Conservation (phyloP, 2,113 vertebrate species). For the Nycticebus coucang region DNA sequence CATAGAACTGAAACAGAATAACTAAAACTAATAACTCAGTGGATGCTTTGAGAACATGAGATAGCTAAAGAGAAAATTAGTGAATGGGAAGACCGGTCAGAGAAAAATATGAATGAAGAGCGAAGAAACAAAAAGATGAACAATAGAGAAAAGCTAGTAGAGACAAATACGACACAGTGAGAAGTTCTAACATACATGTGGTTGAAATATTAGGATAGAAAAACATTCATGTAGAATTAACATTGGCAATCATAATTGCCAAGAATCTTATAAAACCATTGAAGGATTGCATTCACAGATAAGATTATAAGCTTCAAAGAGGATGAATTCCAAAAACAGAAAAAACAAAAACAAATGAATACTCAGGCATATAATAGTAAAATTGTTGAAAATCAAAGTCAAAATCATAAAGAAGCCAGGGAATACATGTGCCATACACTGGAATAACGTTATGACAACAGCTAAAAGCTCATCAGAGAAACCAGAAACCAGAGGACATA, state of each 20-base stretch:
- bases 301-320: background rate
- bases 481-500: background rate
- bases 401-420: background rate
- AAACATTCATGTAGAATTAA: background rate
- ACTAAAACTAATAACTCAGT: slow-evolving; percentile 14
- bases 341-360: background rate
- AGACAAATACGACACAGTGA: background rate
- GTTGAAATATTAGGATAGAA: background rate
- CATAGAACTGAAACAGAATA: background rate
- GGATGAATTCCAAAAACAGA: background rate
- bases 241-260: background rate
- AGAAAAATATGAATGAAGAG: slow-evolving; percentile 2
- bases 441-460: background rate
- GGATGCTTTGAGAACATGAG: background rate
- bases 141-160: background rate
- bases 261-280: background rate
- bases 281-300: background rate
- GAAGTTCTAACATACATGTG: background rate
- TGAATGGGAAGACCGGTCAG: background rate
- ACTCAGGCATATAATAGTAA: background rate
- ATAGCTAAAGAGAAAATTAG: slow-evolving; percentile 21
- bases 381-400: background rate
- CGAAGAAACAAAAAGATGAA: background rate
- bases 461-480: background rate
- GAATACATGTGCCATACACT: background rate